Evolutionary conservation across 2,888 invertebrate genomes (phyloP).

Genomic region (Dione vanillae): DNA sequence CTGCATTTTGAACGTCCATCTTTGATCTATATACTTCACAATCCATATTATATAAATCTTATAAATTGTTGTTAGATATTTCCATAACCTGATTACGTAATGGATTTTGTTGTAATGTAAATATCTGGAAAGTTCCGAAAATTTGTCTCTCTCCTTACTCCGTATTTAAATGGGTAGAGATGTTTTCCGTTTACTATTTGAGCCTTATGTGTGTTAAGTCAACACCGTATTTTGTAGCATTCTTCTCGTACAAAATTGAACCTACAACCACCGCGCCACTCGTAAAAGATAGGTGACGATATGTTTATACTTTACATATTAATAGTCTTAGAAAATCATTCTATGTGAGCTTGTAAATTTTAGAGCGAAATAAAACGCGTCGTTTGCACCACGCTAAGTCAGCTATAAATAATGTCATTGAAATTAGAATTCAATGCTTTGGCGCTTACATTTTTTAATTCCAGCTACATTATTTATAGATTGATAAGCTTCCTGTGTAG

Average conservation of each 20-base stretch:
- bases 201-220: neutral
- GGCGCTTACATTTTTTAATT: conserved; percentile 9
- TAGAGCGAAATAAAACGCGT: conserved; percentile 16
- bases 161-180: no score
- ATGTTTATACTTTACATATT: neutral
- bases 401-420: conserved; percentile 24
- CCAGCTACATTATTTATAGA: neutral
- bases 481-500: neutral
- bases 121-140: no score
- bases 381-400: conserved; percentile 8
- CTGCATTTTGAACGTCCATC: no score
- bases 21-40: no score
- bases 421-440: conserved; percentile 16
- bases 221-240: neutral
- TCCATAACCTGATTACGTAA: no score
- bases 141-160: no score
- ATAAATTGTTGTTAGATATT: no score
- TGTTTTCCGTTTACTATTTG: neutral
- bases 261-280: neutral
- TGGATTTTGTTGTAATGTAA: no score
- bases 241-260: neutral
- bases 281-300: neutral
- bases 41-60: no score
- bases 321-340: neutral
- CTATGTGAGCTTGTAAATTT: conserved; percentile 1